Conservation (phyloP, 37 sponge, comb jelly and placozoan genomes). For the Halisarca cf. caerulea region DNA sequence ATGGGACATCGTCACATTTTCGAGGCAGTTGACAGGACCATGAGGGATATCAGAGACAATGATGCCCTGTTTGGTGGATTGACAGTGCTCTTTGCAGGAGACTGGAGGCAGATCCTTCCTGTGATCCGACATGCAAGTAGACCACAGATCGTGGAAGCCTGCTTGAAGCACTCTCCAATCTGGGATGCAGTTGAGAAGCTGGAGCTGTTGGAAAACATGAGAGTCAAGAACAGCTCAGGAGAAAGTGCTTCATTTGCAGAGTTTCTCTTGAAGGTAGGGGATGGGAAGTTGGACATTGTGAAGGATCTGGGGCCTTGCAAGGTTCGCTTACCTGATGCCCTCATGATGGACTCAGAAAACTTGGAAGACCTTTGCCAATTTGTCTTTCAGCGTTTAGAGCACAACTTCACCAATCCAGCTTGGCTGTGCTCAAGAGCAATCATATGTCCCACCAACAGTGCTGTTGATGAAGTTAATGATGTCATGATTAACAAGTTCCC, state of each 20-base stretch:
- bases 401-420: too few species aligned
- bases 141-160: not conserved
- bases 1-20: not conserved
- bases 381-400: too few species aligned
- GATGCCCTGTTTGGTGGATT: slow-evolving; percentile 20
- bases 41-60: not conserved
- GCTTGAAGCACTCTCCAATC: not conserved
- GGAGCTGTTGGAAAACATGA: not conserved
- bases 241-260: not conserved
- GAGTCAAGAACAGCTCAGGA: not conserved
- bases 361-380: too few species aligned
- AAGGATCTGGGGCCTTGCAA: not conserved
- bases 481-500: too few species aligned
- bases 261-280: not conserved
- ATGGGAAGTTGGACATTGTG: not conserved
- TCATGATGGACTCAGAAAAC: too few species aligned
- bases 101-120: slow-evolving; percentile 42
- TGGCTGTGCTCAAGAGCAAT: too few species aligned
- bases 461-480: too few species aligned
- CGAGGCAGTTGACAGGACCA: slow-evolving; percentile 19
- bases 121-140: slow-evolving; percentile 27
- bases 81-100: slow-evolving; percentile 31
- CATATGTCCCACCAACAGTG: too few species aligned
- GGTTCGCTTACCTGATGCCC: too few species aligned
- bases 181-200: slow-evolving; percentile 1